These are phyloP conservation scores for Rhombomys opimus DNA, from an alignment of 2,113 vertebrate genomes.

Conservation along the genomic window DNA sequence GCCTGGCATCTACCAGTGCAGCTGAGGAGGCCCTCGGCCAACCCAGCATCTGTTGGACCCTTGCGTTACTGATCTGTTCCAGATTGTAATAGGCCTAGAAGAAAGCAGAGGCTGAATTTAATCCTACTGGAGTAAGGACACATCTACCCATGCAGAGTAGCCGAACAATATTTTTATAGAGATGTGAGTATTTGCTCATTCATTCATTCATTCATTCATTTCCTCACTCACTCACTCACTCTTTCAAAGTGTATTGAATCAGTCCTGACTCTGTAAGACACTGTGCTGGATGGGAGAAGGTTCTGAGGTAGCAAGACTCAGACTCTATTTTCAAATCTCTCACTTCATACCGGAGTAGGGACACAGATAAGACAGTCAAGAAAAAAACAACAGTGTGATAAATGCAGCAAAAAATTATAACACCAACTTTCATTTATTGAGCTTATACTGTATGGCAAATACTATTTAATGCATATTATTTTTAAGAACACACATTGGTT, in stretches of 20 bases:
- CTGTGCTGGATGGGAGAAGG: not conserved
- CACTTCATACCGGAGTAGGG: not conserved
- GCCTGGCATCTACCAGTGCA: not conserved
- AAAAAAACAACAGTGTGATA: not conserved
- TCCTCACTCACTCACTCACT: not conserved
- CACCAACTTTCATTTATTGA: constrained; percentile 7
- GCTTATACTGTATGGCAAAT: not conserved
- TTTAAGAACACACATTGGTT: constrained; percentile 16
- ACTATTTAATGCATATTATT: not conserved
- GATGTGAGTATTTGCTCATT: constrained; percentile 24
- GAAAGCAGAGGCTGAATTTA: constrained; percentile 21
- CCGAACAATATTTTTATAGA: constrained; percentile 29
- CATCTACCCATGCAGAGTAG: not conserved
- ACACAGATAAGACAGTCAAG: not conserved
- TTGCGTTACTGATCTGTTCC: not conserved
- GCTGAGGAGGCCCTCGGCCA: not conserved
- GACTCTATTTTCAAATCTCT: constrained; percentile 36
- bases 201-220: not conserved
- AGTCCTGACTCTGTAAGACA: not conserved
- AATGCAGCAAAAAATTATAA: constrained; percentile 19
- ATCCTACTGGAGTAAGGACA: constrained; percentile 23
- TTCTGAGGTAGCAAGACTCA: not conserved
- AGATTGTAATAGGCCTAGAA: not conserved
- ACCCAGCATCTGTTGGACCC: not conserved
- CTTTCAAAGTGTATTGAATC: not conserved